Base-by-base conservation (phyloP, 30 jellyfish, hydroid and myxozoan genomes). In the Hydractinia echinata region DNA sequence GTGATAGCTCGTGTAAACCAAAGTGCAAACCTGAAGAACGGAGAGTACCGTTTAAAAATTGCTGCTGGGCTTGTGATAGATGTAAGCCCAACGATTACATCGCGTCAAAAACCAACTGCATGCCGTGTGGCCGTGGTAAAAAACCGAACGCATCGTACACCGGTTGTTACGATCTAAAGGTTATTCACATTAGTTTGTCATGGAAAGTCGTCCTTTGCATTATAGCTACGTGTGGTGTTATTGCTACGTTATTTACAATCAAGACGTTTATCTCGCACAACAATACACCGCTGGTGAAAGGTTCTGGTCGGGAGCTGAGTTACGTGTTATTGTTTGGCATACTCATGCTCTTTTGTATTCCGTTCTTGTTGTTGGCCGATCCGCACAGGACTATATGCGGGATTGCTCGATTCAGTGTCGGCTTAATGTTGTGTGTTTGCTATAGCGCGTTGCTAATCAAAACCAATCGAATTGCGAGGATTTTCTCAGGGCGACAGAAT, bases 391-490 rank as follows among this genome's bases (percentile, higher is more conserved):
- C 68, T 16, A 79, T 86, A 9, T 90, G 97, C 67, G 95, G 90
- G 1, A 82, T 85, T 55, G 77, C 78, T 53, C 95, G 97, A 30
- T 90, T 90, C 81, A 90, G 95, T 58, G 73, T 92, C 67, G 95
- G 97, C 0, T 81, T 90, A 52, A 85, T 85, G 53, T 79, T 85
- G 49, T 83, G 94, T 19, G 58, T 90, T 7, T 90, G 95, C 71
- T 85, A 90, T 64, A 87, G 89, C 3, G 89, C 97, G 15, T 54
- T 90, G 60, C 93, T 90, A 44, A 89, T 85, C 16, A 90, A 90
- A 68, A 90, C 97, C 10, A 90, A 89, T 55, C 91, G 97, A 44
- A 90, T 90, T 16, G 97, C 97, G 21, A 84, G 97, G 49, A 90
- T 90, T 48, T 90, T 90, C 66, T 85, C 97, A 62, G 97, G 97